Evolutionary conservation across 2,797 vertebrate species (phyloP).

Genomic region (Pangasius larnaudii): DNA sequence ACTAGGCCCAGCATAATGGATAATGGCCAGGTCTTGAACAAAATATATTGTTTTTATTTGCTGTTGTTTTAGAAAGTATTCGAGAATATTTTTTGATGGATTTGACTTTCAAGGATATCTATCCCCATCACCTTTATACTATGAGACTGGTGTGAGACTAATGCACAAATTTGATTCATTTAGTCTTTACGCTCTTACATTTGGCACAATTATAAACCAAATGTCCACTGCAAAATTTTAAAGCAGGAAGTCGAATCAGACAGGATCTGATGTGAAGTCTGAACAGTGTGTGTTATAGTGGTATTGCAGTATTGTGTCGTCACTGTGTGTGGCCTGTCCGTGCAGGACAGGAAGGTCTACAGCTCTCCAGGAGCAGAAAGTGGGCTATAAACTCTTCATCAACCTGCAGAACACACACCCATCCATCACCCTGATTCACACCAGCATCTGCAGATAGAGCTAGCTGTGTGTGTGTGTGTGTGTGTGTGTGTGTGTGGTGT

Average conservation of each 20-base stretch:
- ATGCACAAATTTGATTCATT: background rate
- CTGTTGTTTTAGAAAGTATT: background rate
- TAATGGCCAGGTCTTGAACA: background rate
- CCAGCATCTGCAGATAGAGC: constrained; percentile 47
- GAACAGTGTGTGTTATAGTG: background rate
- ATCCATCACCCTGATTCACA: constrained; percentile 68
- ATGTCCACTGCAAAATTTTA: background rate
- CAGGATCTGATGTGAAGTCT: background rate
- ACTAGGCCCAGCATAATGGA: background rate
- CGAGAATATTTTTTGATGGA: background rate
- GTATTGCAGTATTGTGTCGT: constrained; percentile 1
- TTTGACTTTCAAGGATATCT: background rate
- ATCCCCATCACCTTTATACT: background rate
- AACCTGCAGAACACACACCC: constrained; percentile 29
- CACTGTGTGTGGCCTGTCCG: constrained; percentile 33
- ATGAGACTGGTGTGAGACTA: background rate
- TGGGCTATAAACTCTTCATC: constrained; percentile 66
- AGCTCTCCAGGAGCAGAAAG: constrained; percentile 56
- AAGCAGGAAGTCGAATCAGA: background rate
- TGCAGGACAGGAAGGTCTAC: constrained; percentile 53
- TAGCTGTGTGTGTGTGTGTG: background rate
- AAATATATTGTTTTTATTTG: background rate
- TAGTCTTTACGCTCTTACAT: background rate
- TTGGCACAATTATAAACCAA: background rate
- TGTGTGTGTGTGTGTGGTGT: background rate